Evolutionary conservation across 2,797 vertebrate genomes (phyloP), one percentile per base, ranked within the genome.

Genomic region (Xyrichtys novacula): DNA sequence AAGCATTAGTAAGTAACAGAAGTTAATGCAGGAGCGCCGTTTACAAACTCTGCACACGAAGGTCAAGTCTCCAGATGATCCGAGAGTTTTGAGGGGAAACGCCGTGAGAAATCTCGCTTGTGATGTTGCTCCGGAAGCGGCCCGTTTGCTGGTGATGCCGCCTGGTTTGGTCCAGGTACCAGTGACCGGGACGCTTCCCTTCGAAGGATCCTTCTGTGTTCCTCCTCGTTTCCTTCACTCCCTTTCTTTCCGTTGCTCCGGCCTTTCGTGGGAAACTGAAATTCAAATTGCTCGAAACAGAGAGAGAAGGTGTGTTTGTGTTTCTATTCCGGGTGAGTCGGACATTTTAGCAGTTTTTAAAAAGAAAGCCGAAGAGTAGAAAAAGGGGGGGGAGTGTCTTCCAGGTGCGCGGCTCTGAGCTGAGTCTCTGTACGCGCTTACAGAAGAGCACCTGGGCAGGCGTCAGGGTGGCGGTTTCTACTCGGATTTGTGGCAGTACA

Each of bases 401-500:
- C 83, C 88, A 58, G 83, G 83, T 80, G 90, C 80, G 76, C 81
- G 83, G 83, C 89, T 90, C 88, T 85, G 65, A 76, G 92, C 91
- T 73, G 85, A 96, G 96, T 98, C 95, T 95, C 90, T 95, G 91
- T 95, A 91, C 94, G 94, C 88, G 86, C 86, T 69, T 87, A 84
- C 85, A 65, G 84, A 65, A 40, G 65, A 68, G 64, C 60, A 59
- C 71, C 85, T 25, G 62, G 12, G 8, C 39, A 66, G 75, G 69
- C 65, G 29, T 28, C 44, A n/a, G 5, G 47, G 54, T 81, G 85
- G 85, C 5, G 16, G 28, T 76, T 78, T 89, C 94, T 98, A 99
- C 95, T 99, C 98, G 31, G 98, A 98, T 95, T 99, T 99, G 95
- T 99, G 97, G 93, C 98, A 99, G 91, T 99, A 99, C 89, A 99